Conservation (phyloP, 2,888 invertebrate species). For the Quadroppia sp. region DNA sequence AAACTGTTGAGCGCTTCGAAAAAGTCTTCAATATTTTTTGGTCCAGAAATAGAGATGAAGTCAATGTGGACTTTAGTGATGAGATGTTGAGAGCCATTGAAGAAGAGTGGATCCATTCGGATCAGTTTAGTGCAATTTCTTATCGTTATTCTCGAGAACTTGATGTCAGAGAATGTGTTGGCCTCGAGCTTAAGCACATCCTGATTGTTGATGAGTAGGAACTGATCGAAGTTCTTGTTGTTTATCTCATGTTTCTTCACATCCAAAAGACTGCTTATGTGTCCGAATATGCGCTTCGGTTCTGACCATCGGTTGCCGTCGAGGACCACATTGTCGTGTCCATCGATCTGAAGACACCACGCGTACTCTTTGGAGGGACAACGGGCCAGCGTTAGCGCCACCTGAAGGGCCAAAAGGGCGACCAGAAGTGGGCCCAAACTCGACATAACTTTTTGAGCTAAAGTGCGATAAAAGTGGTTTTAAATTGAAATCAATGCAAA, state of each 20-base stretch:
- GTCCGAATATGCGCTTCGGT: conserved; percentile 20
- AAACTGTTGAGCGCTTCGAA: conserved; percentile 40
- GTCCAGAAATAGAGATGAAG: conserved; percentile 9
- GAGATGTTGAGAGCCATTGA: conserved; percentile 37
- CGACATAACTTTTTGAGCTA: not conserved
- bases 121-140: conserved; percentile 38
- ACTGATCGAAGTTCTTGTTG: conserved; percentile 40
- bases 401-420: not conserved
- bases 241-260: conserved; percentile 9
- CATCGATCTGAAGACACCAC: conserved; percentile 41
- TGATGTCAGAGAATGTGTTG: conserved; percentile 36
- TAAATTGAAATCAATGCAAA: no score
- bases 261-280: conserved; percentile 33
- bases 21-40: conserved; percentile 28
- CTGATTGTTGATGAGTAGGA: conserved; percentile 33
- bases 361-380: conserved; percentile 41
- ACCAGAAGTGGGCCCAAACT: not conserved
- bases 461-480: no score
- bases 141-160: conserved; percentile 30
- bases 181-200: conserved; percentile 29
- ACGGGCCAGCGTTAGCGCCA: not conserved
- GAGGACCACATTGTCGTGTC: conserved; percentile 38
- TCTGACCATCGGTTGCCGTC: conserved; percentile 35
- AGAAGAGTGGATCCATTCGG: conserved; percentile 22
- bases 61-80: conserved; percentile 32